Base-by-base conservation (phyloP, 2,888 invertebrate genomes). In the Teleiodes luculella region DNA sequence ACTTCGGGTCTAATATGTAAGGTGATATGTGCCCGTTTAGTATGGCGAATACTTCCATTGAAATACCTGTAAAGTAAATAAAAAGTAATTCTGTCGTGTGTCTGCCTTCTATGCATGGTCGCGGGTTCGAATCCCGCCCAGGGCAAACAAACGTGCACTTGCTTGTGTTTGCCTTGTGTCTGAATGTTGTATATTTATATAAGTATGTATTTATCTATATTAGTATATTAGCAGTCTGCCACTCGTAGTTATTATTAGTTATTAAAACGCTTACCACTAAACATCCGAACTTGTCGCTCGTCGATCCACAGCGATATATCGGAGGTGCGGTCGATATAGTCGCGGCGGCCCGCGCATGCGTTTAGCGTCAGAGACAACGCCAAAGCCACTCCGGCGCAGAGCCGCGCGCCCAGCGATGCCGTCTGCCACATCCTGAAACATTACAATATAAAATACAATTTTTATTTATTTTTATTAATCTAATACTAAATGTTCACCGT, bases 41-140 rank as follows among this genome's bases (percentile, higher is more conserved):
- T 68, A 98, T 98, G 39, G 96, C 97, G 80, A 94, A 96, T 62
- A 98, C 95, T 89, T 95, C 94, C 94, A 96, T 95, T 49, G 94
- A 93, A 76, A 95, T 92, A 62, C 96, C 96, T 96, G 83, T 4
- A 79, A 80, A 52, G 33, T 52, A 13, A n/a, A 13, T n/a, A 2
- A 11, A 14, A 39, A 8, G 3, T 10, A 8, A 39, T 5, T 39
- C n/a, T n/a, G n/a, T n/a, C n/a, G n/a, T n/a, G n/a, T n/a, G n/a
- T n/a, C n/a, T n/a, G n/a, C n/a, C n/a, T n/a, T n/a, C n/a, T n/a
- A n/a, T n/a, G n/a, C n/a, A n/a, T n/a, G n/a, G n/a, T n/a, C n/a
- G n/a, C n/a, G n/a, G n/a, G n/a, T n/a, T n/a, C n/a, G n/a, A n/a
- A n/a, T n/a, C n/a, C n/a, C n/a, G n/a, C n/a, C n/a, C n/a, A n/a